Evolutionary conservation across 2,113 vertebrate species (phyloP), one percentile per base, ranked within the genome.

Genomic region (Cyrtonyx montezumae): DNA sequence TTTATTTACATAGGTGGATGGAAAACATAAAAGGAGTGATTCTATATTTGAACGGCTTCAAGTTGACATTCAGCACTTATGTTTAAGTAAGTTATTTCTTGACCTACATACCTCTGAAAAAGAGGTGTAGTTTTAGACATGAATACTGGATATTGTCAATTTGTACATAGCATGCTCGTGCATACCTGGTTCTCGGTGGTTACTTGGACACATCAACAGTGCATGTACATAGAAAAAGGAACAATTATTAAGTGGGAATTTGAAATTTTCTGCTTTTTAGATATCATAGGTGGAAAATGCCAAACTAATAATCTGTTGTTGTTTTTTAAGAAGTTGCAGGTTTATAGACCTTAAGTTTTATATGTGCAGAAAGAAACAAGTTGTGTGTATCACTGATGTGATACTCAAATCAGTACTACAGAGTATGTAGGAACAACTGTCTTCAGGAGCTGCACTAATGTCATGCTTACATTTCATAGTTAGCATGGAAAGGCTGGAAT

Each of bases 11-110:
- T 95, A 99, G 99, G 99, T 99, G 71, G 99, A 99, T 87, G 99
- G 99, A 70, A 99, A 99, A 96, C 98, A 99, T 93, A 98, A 97
- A 94, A 98, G 97, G 51, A 94, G 75, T 79, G 97, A 97, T 37
- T 98, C 98, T 25, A 6, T 97, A 34, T 99, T 99, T 96, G 98
- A 99, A 93, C 98, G 99, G 89, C 98, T 99, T 96, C 99, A 99
- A 84, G 98, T 99, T 71, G 99, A 99, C 96, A 99, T 99, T 93
- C 98, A 99, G 15, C 99, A 99, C 80, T 98, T 99, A 94, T 98
- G 98, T 96, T 94, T 99, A 95, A 97, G 99, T 99, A 97, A 98
- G 99, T 98, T 83, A 16, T 17, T 91, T 78, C 26, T 78, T 62
- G 23, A 34, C 40, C 84, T 87, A 26, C 3, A 0, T 78, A 83